Base-by-base conservation (phyloP, 2,113 vertebrate genomes). In the Helogale parvula region DNA sequence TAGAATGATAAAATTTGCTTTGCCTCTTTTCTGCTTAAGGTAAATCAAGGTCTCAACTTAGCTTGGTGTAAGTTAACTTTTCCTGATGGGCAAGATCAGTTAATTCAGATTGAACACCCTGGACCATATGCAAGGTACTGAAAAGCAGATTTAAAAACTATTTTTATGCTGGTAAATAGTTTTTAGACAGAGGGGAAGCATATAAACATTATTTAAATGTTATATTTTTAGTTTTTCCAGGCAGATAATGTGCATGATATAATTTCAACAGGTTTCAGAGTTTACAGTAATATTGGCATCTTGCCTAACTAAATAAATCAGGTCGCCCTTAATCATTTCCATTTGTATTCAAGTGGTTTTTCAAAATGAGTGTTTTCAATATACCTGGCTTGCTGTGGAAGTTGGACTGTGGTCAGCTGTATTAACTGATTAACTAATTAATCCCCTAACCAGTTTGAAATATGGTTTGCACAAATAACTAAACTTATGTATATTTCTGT, bases 81-180 rank as follows among this genome's bases (percentile, higher is more conserved):
- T 93, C 98, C 98, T 93, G 96, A 98, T 98, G 98, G 99, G 25
- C 47, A 97, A 50, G 94, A 98, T 88, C 96, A 99, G 7, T 96
- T 99, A 86, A 97, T 99, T 93, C 94, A 98, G 35, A 97, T 98
- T 96, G 97, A 97, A 86, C 45, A 95, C 65, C 98, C 98, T 91
- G 99, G 98, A 94, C 68, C 93, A 82, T 98, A 98, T 97, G 97
- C 98, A 96, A 99, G 99, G 99, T 99, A 98, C 63, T 72, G 45
- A 97, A 97, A 69, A 94, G 14, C 33, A 96, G 69, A 87, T 90
- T 77, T 15, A 1, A 89, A 94, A 41, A 57, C 35, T 23, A 95
- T 80, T 81, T 93, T 92, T 7, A 52, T 69, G 60, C 86, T 86
- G 86, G 10, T n/a, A 87, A 86, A 76, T 66, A 80, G n/a, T 12